phyloP scores from a whole-genome alignment of 2,888 invertebrate species.

The Papilio elwesi region DNA sequence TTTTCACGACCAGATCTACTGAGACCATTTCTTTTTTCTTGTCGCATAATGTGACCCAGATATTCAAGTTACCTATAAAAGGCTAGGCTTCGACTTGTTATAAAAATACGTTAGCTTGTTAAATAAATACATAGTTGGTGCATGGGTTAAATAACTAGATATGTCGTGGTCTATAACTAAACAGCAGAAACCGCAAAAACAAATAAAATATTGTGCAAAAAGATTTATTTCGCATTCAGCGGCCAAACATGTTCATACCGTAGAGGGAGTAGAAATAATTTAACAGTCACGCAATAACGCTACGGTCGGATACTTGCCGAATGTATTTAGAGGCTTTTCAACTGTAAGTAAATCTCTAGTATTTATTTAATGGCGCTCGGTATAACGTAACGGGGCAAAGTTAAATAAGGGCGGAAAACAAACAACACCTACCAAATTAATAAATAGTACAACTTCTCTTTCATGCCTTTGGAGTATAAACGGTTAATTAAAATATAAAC shows the following conservation, averaged over 20 bases:
- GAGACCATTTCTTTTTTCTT: too few relatives aligned
- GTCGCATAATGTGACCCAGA: too few relatives aligned
- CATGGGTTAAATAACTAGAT: too few relatives aligned
- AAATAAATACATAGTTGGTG: too few relatives aligned
- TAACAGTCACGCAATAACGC: conserved; percentile 31
- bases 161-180: too few relatives aligned
- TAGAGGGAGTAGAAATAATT: conserved; percentile 19
- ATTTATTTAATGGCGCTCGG: conserved; percentile 14
- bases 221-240: conserved; percentile 9
- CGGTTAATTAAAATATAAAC: background rate
- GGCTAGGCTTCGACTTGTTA: too few relatives aligned
- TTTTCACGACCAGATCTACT: too few relatives aligned
- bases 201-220: conserved; percentile 1
- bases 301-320: conserved; percentile 23
- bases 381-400: conserved; percentile 6
- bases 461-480: background rate
- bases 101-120: too few relatives aligned
- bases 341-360: conserved; percentile 31
- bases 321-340: conserved; percentile 30
- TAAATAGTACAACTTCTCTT: conserved; percentile 9
- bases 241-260: conserved; percentile 9
- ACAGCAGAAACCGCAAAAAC: background rate
- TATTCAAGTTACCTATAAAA: too few relatives aligned
- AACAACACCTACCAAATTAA: conserved; percentile 27
- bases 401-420: conserved; percentile 23